Base-by-base conservation (phyloP, 2,888 invertebrate species). In the Trissoscelio sp. region DNA sequence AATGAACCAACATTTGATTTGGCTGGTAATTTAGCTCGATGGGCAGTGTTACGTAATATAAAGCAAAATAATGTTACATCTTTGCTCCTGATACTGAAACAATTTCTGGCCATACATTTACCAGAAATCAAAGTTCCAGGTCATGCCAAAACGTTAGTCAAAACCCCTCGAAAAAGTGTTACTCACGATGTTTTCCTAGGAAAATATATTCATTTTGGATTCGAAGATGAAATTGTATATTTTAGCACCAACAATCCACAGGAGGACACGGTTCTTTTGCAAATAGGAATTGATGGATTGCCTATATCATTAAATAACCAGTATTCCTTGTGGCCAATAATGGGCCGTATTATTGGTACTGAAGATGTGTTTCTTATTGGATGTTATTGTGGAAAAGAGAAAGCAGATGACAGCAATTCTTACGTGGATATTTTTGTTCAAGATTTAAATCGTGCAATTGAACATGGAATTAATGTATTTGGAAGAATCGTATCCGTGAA, bases 311-410 rank as follows among this genome's bases (percentile, higher is more conserved):
- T 28, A 34, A 31, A 1, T 28, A 60, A n/a, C n/a, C 12, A 44
- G 46, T 62, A n/a, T n/a, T n/a, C n/a, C n/a, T 48, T 64, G 9
- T 64, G 64, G 64, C 64, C 64, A 18, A 58, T 58, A 9, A 55
- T 55, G 55, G 55, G 55, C 1, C 18, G 34, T 5, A 34, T 55
- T n/a, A 9, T 55, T 16, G 16, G 3, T 6, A 34, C 55, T 6
- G n/a, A 55, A 4, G 55, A 55, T n/a, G 55, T 55, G 18, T 55
- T 55, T n/a, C 20, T 55, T 9, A 37, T 55, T 18, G 55, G 55
- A 4, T 55, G 55, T 11, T 55, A 34, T 37, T 55, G 37, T 18
- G 55, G 55, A 1, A 37, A 31, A 14, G 37, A 14, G 9, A 37
- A 55, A 11, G 11, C 55, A n/a, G 4, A 55, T 11, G 37, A 55